Conservation (phyloP, 1,140 invertebrate genomes). For the Episyrphus balteatus region DNA sequence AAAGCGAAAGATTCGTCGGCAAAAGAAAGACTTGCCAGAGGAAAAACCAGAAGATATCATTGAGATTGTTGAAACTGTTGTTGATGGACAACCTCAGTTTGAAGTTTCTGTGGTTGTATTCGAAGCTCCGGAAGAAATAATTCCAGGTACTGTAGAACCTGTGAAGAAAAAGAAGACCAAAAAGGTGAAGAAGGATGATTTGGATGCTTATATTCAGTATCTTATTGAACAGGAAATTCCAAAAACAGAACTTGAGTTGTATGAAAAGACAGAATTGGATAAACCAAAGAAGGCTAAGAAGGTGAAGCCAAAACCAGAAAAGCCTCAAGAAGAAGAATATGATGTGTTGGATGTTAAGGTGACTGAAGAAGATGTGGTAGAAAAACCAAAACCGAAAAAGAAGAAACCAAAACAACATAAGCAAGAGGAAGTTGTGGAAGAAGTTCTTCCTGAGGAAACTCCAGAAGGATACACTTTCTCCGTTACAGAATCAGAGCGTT, state of each 20-base stretch:
- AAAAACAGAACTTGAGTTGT: slow-evolving; percentile 34
- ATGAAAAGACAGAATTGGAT: slow-evolving; percentile 34
- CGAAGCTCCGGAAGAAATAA: neutral
- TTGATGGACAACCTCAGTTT: neutral
- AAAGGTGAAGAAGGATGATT: slow-evolving; percentile 17
- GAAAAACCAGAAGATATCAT: neutral
- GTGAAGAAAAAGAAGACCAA: slow-evolving; percentile 3
- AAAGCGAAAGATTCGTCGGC: neutral
- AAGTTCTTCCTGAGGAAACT: neutral
- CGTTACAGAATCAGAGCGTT: slow-evolving; percentile 15
- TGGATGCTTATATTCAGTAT: slow-evolving; percentile 26
- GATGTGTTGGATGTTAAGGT: slow-evolving; percentile 17
- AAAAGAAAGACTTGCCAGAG: neutral
- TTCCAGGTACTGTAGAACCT: slow-evolving; percentile 6
- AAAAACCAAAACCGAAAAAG: slow-evolving; percentile 17
- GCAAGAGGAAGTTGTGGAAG: slow-evolving; percentile 10
- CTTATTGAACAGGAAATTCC: slow-evolving; percentile 32
- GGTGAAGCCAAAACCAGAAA: slow-evolving; percentile 21
- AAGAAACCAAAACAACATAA: slow-evolving; percentile 18
- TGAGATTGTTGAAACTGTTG: neutral
- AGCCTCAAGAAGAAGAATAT: slow-evolving; percentile 14
- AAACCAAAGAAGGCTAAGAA: slow-evolving; percentile 25
- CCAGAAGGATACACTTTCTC: neutral
- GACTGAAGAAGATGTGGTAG: slow-evolving; percentile 16
- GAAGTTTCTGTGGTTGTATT: neutral